A percentile compares a stretch with the other conserved stretches of the same genome.
Evolutionary conservation across 2,797 vertebrate species (phyloP).

Genomic region (Platalea minor): DNA sequence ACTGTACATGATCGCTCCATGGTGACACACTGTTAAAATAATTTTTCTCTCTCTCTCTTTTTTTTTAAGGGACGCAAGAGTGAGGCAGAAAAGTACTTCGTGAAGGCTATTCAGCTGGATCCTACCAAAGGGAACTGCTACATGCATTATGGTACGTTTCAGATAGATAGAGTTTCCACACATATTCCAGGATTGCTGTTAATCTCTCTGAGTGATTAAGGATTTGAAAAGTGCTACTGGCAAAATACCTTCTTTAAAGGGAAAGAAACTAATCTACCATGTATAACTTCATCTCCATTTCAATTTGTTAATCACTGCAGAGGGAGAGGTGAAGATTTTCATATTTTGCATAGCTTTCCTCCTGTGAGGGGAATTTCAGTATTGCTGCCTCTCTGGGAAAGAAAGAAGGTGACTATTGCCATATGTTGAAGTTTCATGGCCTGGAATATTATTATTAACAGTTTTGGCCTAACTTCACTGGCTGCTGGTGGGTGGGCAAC

Average conservation of each 20-base stretch:
- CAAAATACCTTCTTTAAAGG: background rate
- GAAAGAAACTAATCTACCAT: background rate
- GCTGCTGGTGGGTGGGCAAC: background rate
- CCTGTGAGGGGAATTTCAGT: background rate
- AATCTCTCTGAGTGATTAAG: constrained; percentile 23
- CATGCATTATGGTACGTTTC: constrained; percentile 97
- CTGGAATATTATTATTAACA: constrained; percentile 7
- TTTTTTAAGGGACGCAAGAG: constrained; percentile 89
- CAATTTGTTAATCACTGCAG: background rate
- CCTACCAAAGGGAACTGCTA: constrained; percentile 98
- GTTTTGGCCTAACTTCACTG: background rate
- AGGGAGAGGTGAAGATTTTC: background rate
- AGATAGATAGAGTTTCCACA: constrained; percentile 7
- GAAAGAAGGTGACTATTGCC: background rate
- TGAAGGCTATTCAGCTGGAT: constrained; percentile 96
- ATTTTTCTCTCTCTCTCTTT: background rate
- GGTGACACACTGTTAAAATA: constrained; percentile 39
- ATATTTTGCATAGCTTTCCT: background rate
- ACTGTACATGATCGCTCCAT: background rate
- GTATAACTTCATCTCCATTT: constrained; percentile 6
- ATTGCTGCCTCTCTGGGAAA: background rate
- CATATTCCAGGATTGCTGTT: background rate
- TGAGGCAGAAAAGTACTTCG: constrained; percentile 94
- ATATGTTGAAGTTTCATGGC: background rate
- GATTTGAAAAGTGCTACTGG: constrained; percentile 12